phyloP scores from a whole-genome alignment of 2,888 invertebrate species.

The Epinotia demarniana region DNA sequence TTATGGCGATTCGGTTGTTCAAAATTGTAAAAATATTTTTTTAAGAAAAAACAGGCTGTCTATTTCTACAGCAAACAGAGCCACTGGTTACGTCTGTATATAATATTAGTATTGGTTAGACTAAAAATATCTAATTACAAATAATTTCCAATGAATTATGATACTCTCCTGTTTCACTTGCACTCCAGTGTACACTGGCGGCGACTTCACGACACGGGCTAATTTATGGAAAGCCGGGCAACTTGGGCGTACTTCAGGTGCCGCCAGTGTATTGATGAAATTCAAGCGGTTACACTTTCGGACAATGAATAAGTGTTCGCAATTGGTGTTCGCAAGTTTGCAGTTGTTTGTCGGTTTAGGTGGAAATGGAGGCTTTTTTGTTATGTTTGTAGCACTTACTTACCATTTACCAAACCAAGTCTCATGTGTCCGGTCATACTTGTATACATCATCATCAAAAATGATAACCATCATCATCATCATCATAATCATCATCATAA shows the following conservation, averaged over 20 bases:
- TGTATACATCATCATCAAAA: too few species aligned
- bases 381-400: not conserved
- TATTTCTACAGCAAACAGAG: too few species aligned
- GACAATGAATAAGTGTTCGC: constrained; percentile 11
- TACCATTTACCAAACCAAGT: too few species aligned
- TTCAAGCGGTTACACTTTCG: constrained; percentile 32
- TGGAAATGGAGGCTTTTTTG: not conserved
- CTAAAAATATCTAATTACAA: too few species aligned
- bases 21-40: too few species aligned
- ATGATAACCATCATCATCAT: too few species aligned
- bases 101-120: too few species aligned
- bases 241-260: constrained; percentile 41
- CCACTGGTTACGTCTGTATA: too few species aligned
- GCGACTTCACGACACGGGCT: constrained; percentile 68
- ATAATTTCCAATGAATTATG: not conserved
- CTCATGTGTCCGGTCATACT: too few species aligned
- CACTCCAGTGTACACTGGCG: constrained; percentile 56
- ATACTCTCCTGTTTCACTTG: constrained; percentile 28
- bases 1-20: too few species aligned
- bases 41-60: too few species aligned
- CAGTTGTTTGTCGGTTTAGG: not conserved
- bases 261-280: constrained; percentile 40
- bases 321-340: not conserved
- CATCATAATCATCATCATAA: too few species aligned
- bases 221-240: constrained; percentile 76